Evolutionary conservation across 2,113 vertebrate genomes (phyloP), one percentile per base, ranked within the genome.

Genomic region (Clarias gariepinus): DNA sequence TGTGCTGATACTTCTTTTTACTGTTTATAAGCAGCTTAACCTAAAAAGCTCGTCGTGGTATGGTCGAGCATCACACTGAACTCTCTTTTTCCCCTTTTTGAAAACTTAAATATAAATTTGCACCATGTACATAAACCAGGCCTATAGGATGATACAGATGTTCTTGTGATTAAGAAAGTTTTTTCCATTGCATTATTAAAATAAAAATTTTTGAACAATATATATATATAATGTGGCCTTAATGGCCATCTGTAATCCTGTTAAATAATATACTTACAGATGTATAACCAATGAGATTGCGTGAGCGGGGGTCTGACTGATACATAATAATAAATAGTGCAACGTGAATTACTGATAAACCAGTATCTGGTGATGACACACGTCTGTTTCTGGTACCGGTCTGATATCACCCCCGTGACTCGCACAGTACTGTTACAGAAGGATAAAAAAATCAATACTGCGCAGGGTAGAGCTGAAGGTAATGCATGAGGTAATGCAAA

Each of bases 401-500:
- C 77, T 81, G 57, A 81, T 61, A 23, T 61, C 57, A 61, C 57
- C 15, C 1, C 78, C 30, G 1, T 81, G 33, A 36, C 57, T 61
- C 30, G 58, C 41, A 8, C 78, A 61, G 30, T 7, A 13, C 78
- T 15, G 57, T 60, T 21, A 11, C 55, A 60, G 78, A 13, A 79
- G 76, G 76, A 57, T 57, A 19, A 55, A 78, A 52, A 61, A 81
- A 81, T 81, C 57, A 81, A 81, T 81, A 61, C 10, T 25, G 10
- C 30, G 21, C 30, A 23, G 30, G 25, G 30, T 33, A 41, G 61
- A 81, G 57, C 30, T 8, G 30, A 81, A 25, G 61, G 78, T 61
- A 61, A 25, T 36, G 78, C 78, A 60, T 60, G 78, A 80, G 78
- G 57, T 80, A 80, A 80, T 81, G 78, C 78, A 41, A 61, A 81